Evolutionary conservation across 1,140 invertebrate genomes (phyloP).

Genomic region (Drosophila yakuba): DNA sequence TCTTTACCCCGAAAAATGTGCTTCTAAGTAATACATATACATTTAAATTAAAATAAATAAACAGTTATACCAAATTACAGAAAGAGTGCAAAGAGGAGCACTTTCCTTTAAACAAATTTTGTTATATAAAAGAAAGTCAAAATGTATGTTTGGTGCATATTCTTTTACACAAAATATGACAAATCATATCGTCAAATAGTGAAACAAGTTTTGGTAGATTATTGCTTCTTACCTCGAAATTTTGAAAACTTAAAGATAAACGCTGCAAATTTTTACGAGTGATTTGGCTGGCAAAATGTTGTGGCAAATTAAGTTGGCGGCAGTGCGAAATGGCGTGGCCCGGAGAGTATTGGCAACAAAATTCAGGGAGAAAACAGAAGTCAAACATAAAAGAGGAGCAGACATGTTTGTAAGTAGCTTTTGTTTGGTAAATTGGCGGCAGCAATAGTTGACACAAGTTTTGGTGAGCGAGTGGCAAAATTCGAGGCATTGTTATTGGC

Average conservation of each 20-base stretch:
- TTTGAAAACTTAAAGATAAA: background rate
- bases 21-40: too few species aligned
- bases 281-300: slow-evolving; percentile 22
- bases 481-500: slow-evolving; percentile 50
- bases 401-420: slow-evolving; percentile 46
- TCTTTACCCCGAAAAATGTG: background rate
- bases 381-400: slow-evolving; percentile 28
- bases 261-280: slow-evolving; percentile 11
- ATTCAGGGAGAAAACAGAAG: slow-evolving; percentile 5
- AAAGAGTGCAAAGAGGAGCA: too few species aligned
- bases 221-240: background rate
- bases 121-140: too few species aligned
- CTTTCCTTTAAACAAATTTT: too few species aligned
- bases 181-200: too few species aligned
- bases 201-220: background rate
- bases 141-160: too few species aligned
- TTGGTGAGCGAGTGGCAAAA: slow-evolving; percentile 39
- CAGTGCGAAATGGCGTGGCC: slow-evolving; percentile 47
- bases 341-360: slow-evolving; percentile 43
- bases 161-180: too few species aligned
- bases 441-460: slow-evolving; percentile 54
- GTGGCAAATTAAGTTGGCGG: slow-evolving; percentile 66
- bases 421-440: slow-evolving; percentile 54
- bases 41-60: too few species aligned
- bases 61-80: too few species aligned